Conservation (phyloP, 2,888 invertebrate genomes). For the Erebia ligea region DNA sequence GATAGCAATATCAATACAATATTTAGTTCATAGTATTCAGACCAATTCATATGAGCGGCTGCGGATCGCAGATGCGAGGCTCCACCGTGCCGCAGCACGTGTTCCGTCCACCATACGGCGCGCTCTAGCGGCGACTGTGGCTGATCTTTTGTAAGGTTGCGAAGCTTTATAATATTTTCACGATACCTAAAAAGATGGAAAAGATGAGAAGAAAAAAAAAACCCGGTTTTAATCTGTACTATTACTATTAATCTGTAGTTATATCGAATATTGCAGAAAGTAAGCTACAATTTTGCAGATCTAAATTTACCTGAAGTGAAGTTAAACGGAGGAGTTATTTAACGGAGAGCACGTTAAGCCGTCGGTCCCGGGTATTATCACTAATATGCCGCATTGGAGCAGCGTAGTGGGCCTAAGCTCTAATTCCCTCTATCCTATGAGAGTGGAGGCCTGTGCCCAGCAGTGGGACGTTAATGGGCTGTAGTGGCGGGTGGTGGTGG, state of each 20-base stretch:
- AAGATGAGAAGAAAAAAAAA: background rate
- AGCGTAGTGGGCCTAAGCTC: too few relatives aligned
- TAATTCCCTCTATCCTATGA: too few relatives aligned
- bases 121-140: constrained; percentile 39
- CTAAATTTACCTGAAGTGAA: too few relatives aligned
- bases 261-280: too few relatives aligned
- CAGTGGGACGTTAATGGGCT: too few relatives aligned
- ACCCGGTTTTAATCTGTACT: background rate
- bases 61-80: constrained; percentile 41
- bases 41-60: constrained; percentile 38
- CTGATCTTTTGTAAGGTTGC: constrained; percentile 40
- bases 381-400: too few relatives aligned
- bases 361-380: too few relatives aligned
- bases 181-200: constrained; percentile 41
- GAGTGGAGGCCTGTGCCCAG: too few relatives aligned
- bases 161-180: constrained; percentile 37
- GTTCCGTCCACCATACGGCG: constrained; percentile 48
- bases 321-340: too few relatives aligned
- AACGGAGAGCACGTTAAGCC: too few relatives aligned
- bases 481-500: too few relatives aligned
- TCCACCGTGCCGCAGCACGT: constrained; percentile 43
- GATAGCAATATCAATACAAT: constrained; percentile 18
- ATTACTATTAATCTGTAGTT: background rate
- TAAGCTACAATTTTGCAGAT: too few relatives aligned
- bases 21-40: constrained; percentile 38